Evolutionary conservation across 2,888 invertebrate genomes (phyloP), one percentile per base, ranked within the genome.

Genomic region (Pandemis heparana): DNA sequence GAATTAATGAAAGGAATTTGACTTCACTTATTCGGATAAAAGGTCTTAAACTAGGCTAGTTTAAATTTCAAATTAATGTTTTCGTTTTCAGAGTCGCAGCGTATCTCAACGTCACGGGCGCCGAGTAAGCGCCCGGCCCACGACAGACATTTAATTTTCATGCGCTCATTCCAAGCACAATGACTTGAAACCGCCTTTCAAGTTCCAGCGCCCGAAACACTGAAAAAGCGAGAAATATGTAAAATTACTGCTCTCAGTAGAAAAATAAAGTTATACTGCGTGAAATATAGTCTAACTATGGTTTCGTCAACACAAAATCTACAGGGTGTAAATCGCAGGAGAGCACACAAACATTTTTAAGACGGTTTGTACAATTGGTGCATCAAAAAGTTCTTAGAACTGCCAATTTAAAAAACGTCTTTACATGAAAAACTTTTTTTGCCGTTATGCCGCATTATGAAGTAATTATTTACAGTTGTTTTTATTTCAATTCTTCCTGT

Each of bases 61-160:
- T 56, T 56, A 56, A 56, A 23, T 32, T 41, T 62, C 16, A 53
- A 68, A 70, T 63, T 56, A 56, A 53, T 63, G 62, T 70, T 61
- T 51, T 62, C 41, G 18, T 53, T 53, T 70, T 43, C 63, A n/a
- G 61, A 43, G 48, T 43, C 43, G 56, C 10, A n/a, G 53, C 70
- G 62, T 63, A 70, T 64, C 56, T 63, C 63, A 43, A 56, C 56
- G 53, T 59, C 64, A 39, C 38, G 59, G 63, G 64, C 59, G 59
- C 56, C 64, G 56, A 56, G 63, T 61, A 66, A 66, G 51, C 71
- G 60, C 66, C 59, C 66, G 51, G 62, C 51, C 73, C 67, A 59
- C 72, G 74, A 64, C 70, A 70, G 72, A 76, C 75, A 76, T 76
- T 76, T 76, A 75, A 76, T 75, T 76, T 76, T 75, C 75, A 76